Conservation (phyloP, 2,888 invertebrate species). For the Gandaritis pyraliata region DNA sequence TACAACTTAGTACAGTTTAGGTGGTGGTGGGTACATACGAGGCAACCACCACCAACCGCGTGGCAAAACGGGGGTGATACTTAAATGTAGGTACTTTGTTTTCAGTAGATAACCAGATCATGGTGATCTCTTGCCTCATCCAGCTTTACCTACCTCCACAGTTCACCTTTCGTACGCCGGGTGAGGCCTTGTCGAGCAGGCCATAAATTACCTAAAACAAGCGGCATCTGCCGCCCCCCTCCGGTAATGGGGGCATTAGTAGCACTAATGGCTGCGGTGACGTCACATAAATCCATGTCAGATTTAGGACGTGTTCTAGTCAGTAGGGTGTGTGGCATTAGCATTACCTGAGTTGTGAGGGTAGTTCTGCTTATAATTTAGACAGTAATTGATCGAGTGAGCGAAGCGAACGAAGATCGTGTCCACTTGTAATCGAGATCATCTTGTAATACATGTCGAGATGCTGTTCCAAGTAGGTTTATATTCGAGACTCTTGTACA, state of each 20-base stretch:
- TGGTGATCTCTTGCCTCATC: constrained; percentile 43
- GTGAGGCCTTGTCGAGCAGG: constrained; percentile 66
- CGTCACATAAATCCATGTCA: constrained; percentile 83
- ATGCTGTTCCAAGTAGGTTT: no score
- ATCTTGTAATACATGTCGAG: no score
- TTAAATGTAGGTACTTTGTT: no score
- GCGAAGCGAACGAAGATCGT: no score
- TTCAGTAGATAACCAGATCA: no score
- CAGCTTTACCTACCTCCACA: constrained; percentile 38
- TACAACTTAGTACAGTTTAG: no score
- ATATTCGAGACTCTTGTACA: no score
- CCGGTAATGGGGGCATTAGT: constrained; percentile 82
- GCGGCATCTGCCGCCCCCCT: constrained; percentile 77
- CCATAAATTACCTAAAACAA: constrained; percentile 84
- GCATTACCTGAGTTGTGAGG: constrained; percentile 22
- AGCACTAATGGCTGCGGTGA: constrained; percentile 81
- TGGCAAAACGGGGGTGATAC: no score
- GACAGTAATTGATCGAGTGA: no score
- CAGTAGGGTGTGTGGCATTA: constrained; percentile 23
- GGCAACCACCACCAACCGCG: no score
- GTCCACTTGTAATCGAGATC: no score
- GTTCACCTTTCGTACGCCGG: constrained; percentile 61
- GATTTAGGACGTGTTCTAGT: constrained; percentile 65
- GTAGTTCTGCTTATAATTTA: neutral
- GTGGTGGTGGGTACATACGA: no score